phyloP scores from a whole-genome alignment of 2,888 invertebrate genomes.

The Hemithea aestivaria region DNA sequence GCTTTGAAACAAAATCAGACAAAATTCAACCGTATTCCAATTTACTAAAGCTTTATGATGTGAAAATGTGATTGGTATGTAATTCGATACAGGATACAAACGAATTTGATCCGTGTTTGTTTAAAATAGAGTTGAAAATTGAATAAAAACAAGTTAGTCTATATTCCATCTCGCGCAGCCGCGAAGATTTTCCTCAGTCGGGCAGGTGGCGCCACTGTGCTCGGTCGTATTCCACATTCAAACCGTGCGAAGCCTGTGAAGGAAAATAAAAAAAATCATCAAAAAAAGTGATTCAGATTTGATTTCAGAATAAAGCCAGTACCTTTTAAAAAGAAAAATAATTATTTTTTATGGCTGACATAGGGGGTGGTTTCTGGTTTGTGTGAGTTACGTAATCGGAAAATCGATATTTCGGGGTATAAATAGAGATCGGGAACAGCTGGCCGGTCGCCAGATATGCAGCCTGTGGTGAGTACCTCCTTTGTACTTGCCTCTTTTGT shows the following conservation, averaged over 20 bases:
- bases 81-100: slow-evolving; percentile 24
- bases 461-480: slow-evolving; percentile 60
- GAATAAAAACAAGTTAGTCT: slow-evolving; percentile 21
- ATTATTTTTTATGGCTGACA: slow-evolving; percentile 49
- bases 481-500: slow-evolving; percentile 6
- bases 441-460: slow-evolving; percentile 69
- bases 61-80: slow-evolving; percentile 15
- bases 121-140: slow-evolving; percentile 29
- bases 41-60: slow-evolving; percentile 4
- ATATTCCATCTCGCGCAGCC: slow-evolving; percentile 56
- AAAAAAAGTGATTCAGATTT: slow-evolving; percentile 6
- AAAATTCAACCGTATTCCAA: slow-evolving; percentile 29
- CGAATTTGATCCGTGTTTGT: slow-evolving; percentile 31
- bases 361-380: slow-evolving; percentile 54
- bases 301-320: slow-evolving; percentile 3
- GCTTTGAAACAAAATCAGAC: slow-evolving; percentile 4
- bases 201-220: slow-evolving; percentile 62
- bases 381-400: slow-evolving; percentile 71
- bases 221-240: slow-evolving; percentile 45
- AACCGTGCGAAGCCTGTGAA: slow-evolving; percentile 7
- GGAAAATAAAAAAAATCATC: slow-evolving; percentile 4
- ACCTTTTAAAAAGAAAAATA: slow-evolving; percentile 25
- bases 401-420: slow-evolving; percentile 75
- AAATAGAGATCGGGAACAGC: slow-evolving; percentile 73
- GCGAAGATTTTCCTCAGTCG: slow-evolving; percentile 53